phyloP scores from a whole-genome alignment of 2,888 invertebrate genomes.

The Germaria angustata region DNA sequence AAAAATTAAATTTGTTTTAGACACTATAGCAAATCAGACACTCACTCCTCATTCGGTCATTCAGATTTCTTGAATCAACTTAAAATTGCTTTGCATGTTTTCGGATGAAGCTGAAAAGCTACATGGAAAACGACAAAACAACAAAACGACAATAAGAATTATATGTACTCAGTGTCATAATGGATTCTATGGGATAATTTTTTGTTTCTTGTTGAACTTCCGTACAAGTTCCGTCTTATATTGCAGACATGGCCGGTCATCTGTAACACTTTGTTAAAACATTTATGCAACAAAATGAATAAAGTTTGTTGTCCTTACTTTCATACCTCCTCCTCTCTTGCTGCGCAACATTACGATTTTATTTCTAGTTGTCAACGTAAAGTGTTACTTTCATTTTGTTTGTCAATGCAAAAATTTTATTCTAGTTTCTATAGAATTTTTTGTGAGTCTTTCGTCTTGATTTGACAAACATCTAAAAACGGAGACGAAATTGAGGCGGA shows the following conservation, averaged over 20 bases:
- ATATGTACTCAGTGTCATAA: constrained; percentile 58
- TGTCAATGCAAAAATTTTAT: too few species aligned
- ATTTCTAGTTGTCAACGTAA: constrained; percentile 49
- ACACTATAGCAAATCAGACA: background rate
- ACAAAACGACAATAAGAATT: constrained; percentile 9
- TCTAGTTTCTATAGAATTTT: too few species aligned
- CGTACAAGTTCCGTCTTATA: constrained; percentile 52
- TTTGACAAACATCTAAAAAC: too few species aligned
- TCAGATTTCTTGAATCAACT: constrained; percentile 44
- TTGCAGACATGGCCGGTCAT: constrained; percentile 63
- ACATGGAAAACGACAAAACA: too few species aligned
- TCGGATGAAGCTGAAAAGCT: background rate
- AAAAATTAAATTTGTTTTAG: background rate
- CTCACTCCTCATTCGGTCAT: background rate
- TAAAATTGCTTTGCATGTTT: constrained; percentile 19
- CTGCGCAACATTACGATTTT: constrained; percentile 26
- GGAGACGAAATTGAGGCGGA: background rate
- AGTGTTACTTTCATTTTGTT: constrained; percentile 60
- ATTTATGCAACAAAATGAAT: constrained; percentile 57
- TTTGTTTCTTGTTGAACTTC: constrained; percentile 47
- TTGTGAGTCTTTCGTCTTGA: constrained; percentile 22
- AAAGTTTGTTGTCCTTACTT: constrained; percentile 8
- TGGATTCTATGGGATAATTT: constrained; percentile 38
- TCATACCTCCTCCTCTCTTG: background rate
- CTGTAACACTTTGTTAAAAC: constrained; percentile 61